A percentile compares a stretch with the other conserved stretches of the same genome.
These are phyloP conservation scores for Notothenia coriiceps DNA, from an alignment of 2,113 vertebrate genomes.

Conservation along the genomic window DNA sequence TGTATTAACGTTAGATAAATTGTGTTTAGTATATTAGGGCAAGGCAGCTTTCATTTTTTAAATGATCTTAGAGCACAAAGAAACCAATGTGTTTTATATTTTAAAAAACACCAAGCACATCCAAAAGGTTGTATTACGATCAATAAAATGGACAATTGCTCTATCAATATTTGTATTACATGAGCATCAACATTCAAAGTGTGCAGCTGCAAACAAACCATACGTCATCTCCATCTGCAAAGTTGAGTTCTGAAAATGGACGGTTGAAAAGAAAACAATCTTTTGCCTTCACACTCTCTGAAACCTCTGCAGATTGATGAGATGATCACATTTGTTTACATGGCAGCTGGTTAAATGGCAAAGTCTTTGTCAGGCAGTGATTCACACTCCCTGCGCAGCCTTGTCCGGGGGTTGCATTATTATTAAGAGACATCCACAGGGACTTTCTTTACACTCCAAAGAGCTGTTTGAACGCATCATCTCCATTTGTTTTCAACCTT, in stretches of 20 bases:
- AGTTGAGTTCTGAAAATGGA: neutral
- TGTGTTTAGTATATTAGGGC: no score
- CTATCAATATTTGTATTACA: no score
- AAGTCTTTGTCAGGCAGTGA: constrained; percentile 42
- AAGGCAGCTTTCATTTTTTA: no score
- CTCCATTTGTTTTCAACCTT: constrained; percentile 37
- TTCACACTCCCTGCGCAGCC: constrained; percentile 39
- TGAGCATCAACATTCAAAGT: no score
- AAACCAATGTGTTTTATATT: no score
- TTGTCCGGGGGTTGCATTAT: constrained; percentile 42
- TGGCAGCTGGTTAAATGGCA: constrained; percentile 43
- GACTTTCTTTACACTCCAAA: constrained; percentile 33
- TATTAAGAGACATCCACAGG: constrained; percentile 33
- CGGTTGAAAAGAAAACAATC: neutral
- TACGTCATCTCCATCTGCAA: neutral
- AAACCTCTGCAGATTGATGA: neutral
- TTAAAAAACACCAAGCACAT: no score
- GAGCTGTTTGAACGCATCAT: constrained; percentile 38
- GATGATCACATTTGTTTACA: constrained; percentile 18
- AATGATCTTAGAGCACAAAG: no score
- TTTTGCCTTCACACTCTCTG: neutral
- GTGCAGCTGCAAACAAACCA: no score
- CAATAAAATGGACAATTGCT: no score
- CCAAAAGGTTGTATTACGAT: no score
- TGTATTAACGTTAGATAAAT: no score